Evolutionary conservation across 2,888 invertebrate genomes (phyloP).

Genomic region (Lithophane ornitopus): DNA sequence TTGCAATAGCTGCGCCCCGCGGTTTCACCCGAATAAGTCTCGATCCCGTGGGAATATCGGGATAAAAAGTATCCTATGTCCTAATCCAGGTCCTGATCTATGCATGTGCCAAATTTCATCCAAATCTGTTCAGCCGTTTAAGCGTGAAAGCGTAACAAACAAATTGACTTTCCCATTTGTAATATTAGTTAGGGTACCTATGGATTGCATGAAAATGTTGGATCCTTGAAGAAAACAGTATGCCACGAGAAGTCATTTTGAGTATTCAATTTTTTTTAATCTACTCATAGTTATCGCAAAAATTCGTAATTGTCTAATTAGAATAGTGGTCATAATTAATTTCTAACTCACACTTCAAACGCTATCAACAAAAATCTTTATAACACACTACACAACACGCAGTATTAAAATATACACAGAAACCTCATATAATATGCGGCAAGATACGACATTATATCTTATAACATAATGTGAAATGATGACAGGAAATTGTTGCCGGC

Average conservation of each 20-base stretch:
- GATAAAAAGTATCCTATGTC: no score
- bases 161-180: no score
- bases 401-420: slow-evolving; percentile 23
- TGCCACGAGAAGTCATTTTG: neutral
- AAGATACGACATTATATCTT: slow-evolving; percentile 54
- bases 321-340: neutral
- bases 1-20: neutral
- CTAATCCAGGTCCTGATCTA: no score
- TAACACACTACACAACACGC: neutral
- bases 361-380: slow-evolving; percentile 7
- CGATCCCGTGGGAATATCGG: no score
- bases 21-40: no score
- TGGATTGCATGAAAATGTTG: neutral
- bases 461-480: slow-evolving; percentile 72
- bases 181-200: no score
- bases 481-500: slow-evolving; percentile 78
- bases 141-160: no score
- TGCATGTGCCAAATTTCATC: no score
- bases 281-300: neutral
- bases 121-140: no score
- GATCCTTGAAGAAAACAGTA: neutral
- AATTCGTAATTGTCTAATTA: neutral
- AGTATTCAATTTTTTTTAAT: neutral
- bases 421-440: slow-evolving; percentile 49
- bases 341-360: slow-evolving; percentile 5